Base-by-base conservation (phyloP, 2,113 vertebrate species). In the Rhineura floridana region DNA sequence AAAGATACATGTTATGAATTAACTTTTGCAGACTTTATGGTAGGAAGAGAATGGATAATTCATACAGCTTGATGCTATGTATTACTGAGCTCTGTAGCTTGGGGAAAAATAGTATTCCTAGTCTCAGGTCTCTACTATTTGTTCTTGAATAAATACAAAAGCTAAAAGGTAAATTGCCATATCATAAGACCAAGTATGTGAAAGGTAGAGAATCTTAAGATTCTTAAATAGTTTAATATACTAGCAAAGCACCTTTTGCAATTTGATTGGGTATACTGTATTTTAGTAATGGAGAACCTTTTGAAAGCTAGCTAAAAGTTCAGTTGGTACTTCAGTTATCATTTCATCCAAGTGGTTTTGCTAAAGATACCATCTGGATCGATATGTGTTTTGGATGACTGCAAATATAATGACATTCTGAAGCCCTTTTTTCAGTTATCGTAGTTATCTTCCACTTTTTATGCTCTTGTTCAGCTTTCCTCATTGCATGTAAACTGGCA, bases 161-260 rank as follows among this genome's bases (percentile, higher is more conserved):
- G 28, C 46, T 46, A 52, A 52, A 52, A 72, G 33, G 42, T 33
- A 23, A 85, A 46, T 63, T 77, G 84, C 70, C 52, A 62, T 76
- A 42, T 76, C 70, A 23, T 86, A 36, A n/a, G 42, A 25, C 15
- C 6, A 70, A 73, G 21, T 23, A 72, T 72, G 50, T 67, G n/a
- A 84, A 84, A 76, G 30, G 39, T 9, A 42, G 70, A 33, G 39
- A 75, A 73, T 84, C 69, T n/a, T 50, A 8, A 52, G 82, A 42
- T 83, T 63, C 39, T 83, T 48, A 48, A 83, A 67, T 70, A 83
- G 67, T 52, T n/a, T 70, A n/a, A 6, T 83, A 36, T 83, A 70
- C 44, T 70, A 50, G 46, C 36, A 72, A 63, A 70, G 33, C 28
- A 25, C 65, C 11, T 84, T 39, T 19, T 25, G 42, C 25, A 82